A percentile compares a stretch with the other conserved stretches of the same genome.
phyloP scores from a whole-genome alignment of 2,113 vertebrate species.

The Sinocyclocheilus rhinocerous region DNA sequence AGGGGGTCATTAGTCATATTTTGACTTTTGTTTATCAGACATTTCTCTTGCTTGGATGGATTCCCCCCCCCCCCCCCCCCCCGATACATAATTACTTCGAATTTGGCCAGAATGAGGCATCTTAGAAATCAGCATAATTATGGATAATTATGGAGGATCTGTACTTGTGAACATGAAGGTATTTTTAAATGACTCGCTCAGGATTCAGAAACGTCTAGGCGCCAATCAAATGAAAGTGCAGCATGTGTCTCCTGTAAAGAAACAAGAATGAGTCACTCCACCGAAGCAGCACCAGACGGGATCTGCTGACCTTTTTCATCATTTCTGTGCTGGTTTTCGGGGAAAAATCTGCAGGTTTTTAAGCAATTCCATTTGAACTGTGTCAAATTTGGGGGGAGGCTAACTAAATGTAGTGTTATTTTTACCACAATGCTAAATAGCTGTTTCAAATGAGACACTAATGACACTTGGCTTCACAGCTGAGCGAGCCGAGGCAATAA shows the following conservation, averaged over 20 bases:
- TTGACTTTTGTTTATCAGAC: background rate
- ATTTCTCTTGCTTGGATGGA: background rate
- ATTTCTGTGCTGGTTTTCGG: background rate
- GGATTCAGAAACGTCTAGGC: background rate
- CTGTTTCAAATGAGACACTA: conserved; percentile 1
- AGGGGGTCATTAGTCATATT: background rate
- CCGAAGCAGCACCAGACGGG: background rate
- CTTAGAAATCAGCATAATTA: conserved; percentile 22
- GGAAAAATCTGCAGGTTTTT: background rate
- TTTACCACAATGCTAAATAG: background rate
- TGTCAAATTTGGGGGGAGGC: background rate
- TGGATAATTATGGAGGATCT: background rate
- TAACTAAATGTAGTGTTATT: background rate
- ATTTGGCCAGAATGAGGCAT: background rate
- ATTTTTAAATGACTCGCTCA: conserved; percentile 3
- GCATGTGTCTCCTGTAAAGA: background rate
- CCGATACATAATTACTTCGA: background rate
- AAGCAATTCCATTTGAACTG: background rate
- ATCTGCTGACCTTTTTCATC: background rate
- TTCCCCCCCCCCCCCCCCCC: too few relatives aligned
- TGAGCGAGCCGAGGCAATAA: background rate
- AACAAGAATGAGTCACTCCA: background rate
- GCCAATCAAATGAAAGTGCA: background rate
- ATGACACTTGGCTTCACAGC: background rate
- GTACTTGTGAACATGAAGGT: background rate